phyloP scores from a whole-genome alignment of 2,797 vertebrate genomes.

The Etheostoma nigrum region DNA sequence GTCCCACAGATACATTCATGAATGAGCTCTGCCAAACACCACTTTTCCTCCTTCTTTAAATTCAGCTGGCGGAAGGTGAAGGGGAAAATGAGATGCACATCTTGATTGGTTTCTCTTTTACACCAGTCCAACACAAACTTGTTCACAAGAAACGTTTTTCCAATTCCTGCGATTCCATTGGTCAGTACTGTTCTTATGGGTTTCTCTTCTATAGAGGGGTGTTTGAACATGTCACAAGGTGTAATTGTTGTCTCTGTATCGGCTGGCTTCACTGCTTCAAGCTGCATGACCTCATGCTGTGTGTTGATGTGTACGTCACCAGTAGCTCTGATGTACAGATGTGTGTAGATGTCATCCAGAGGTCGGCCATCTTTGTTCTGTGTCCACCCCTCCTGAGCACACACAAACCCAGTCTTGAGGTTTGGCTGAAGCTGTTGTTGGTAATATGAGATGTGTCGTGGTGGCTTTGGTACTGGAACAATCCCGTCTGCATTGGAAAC shows the following conservation, averaged over 20 bases:
- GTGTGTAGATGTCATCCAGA: slow-evolving; percentile 48
- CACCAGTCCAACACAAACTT: slow-evolving; percentile 52
- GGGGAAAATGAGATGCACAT: no score
- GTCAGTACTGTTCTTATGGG: slow-evolving; percentile 39
- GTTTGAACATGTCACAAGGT: slow-evolving; percentile 36
- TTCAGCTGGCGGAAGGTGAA: no score
- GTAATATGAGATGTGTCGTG: slow-evolving; percentile 18
- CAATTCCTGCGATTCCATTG: slow-evolving; percentile 48
- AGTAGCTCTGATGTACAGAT: slow-evolving; percentile 24
- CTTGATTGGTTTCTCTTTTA: no score
- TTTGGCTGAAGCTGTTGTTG: slow-evolving; percentile 27
- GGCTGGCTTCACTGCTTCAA: slow-evolving; percentile 16
- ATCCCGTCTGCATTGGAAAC: slow-evolving; percentile 5
- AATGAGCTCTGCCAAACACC: no score
- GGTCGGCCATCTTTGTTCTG: neutral
- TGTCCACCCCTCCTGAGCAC: slow-evolving; percentile 23
- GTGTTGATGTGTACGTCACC: slow-evolving; percentile 7
- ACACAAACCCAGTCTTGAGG: slow-evolving; percentile 32
- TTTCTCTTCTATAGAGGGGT: slow-evolving; percentile 19
- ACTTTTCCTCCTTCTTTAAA: no score
- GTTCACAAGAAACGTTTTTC: slow-evolving; percentile 21
- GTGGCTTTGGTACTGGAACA: slow-evolving; percentile 29
- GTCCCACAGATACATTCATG: no score
- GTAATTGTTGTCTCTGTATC: slow-evolving; percentile 10
- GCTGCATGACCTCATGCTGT: slow-evolving; percentile 29